Evolutionary conservation across 2,888 invertebrate genomes (phyloP), one percentile per base, ranked within the genome.

Genomic region (Euspilapteryx auroguttella): DNA sequence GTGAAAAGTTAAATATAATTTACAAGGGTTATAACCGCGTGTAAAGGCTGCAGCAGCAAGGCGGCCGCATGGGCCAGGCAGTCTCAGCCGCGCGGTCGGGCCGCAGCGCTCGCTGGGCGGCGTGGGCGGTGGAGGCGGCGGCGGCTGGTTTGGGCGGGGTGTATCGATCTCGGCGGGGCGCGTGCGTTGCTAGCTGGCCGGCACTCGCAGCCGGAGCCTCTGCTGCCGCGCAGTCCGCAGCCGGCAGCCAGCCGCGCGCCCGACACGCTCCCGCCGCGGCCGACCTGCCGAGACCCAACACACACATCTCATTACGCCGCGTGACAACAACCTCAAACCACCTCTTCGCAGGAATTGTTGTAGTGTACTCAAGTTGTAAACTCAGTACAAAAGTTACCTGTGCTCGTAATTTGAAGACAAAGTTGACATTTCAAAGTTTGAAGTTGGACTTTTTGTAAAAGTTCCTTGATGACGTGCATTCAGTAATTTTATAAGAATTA

Each of bases 161-260:
- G 71, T 73, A 73, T 73, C 64, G 73, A 73, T 73, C 68, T 52
- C 50, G 39, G 52, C 49, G 47, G 51, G 64, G 68, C 69, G 71
- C 71, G 55, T 68, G 69, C 69, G 68, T 50, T 49, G 50, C 48
- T 48, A 49, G 46, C 39, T 49, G 39, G 46, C 45, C 40, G 44
- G 50, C 20, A 21, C 20, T 10, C 10, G n/a, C 54, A 52, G 32
- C 33, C 29, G 41, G 37, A 45, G 45, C 47, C 40, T 34, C 37
- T 44, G 45, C 47, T 45, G 51, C 55, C 63, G 66, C 68, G 65
- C 68, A 68, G 69, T 71, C 61, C 59, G 65, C 66, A 61, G 61
- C 58, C 56, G 68, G 62, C 64, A 61, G 54, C 52, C 56, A 52
- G 56, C 56, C 52, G 55, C 52, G 57, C 56, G 62, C 55, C 57